Evolutionary conservation across 1,140 invertebrate genomes (phyloP), one percentile per base, ranked within the genome.

Genomic region (Drosophila kurseongensis): DNA sequence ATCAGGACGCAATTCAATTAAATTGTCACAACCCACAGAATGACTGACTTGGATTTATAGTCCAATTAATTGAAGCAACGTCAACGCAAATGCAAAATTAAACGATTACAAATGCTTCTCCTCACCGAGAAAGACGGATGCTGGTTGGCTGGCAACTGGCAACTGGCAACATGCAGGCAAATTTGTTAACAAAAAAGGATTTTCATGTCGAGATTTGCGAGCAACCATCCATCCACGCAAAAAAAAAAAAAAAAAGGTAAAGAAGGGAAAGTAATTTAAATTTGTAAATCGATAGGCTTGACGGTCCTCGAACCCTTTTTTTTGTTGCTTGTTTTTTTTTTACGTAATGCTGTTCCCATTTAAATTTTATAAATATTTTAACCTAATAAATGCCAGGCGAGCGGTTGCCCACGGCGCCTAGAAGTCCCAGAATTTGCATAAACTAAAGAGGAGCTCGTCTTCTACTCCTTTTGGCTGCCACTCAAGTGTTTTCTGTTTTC

Each of bases 331-430:
- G 1, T 38, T 51, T 16, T 60, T 23, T n/a, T 38, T 45, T 7
- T 12, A 42, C 42, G 13, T 40, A 18, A 18, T 44, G 18, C 18
- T 51, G 63, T 59, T 54, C 69, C 80, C 69, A 80, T 76, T 80
- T 80, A 84, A 77, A 85, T 74, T 85, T 80, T 85, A 80, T 85
- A 85, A 85, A 85, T 85, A 85, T 80, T 85, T 77, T 78, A 86
- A 85, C 67, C 69, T 85, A 81, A 85, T 85, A 85, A 86, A 85
- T 85, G 77, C 68, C 42, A 42, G 57, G 63, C 73, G 63, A 52
- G 61, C 71, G 79, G 67, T 66, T 54, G 82, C 54, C 59, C 16
- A 40, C 52, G 80, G 60, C 76, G 76, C 80, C 80, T 63, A 42
- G 35, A 67, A 72, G 67, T 58, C 63, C 68, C 56, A 61, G 63